A percentile compares a stretch with the other conserved stretches of the same genome.
These are phyloP conservation scores for Halictus ligatus DNA, from an alignment of 2,888 invertebrate species.

Conservation along the genomic window DNA sequence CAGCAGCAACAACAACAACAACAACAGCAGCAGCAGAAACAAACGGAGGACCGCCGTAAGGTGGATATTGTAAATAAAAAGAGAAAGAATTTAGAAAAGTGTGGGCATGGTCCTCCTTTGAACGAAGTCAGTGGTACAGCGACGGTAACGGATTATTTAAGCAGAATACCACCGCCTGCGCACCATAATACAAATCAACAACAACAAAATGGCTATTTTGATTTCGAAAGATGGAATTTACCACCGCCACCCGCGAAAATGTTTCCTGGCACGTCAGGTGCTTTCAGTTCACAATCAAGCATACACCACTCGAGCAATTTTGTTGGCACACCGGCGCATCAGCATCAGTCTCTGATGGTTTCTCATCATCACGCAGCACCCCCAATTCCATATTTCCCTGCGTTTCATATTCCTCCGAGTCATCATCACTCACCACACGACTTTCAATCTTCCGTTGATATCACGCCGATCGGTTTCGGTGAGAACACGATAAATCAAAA, in stretches of 20 bases:
- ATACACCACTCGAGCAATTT: slow-evolving; percentile 86
- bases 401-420: slow-evolving; percentile 88
- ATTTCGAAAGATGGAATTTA: slow-evolving; percentile 93
- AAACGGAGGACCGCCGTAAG: slow-evolving; percentile 82
- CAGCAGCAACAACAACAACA: slow-evolving; percentile 75
- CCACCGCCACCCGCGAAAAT: slow-evolving; percentile 89
- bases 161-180: slow-evolving; percentile 90
- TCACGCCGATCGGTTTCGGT: slow-evolving; percentile 85
- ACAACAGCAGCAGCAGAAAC: slow-evolving; percentile 72
- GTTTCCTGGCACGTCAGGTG: slow-evolving; percentile 87
- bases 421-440: slow-evolving; percentile 87
- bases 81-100: slow-evolving; percentile 88
- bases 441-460: slow-evolving; percentile 88
- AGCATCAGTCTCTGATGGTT: slow-evolving; percentile 89
- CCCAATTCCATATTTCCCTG: slow-evolving; percentile 90
- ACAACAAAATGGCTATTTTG: slow-evolving; percentile 90
- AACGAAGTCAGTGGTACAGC: slow-evolving; percentile 86
- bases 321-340: slow-evolving; percentile 84
- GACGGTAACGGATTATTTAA: slow-evolving; percentile 85
- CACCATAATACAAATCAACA: slow-evolving; percentile 88
- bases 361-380: slow-evolving; percentile 88
- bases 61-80: slow-evolving; percentile 83
- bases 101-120: slow-evolving; percentile 83
- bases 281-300: slow-evolving; percentile 87
- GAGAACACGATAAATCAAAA: slow-evolving; percentile 65